phyloP scores from a whole-genome alignment of 2,888 invertebrate genomes.

The Acanthosepion esculentum region DNA sequence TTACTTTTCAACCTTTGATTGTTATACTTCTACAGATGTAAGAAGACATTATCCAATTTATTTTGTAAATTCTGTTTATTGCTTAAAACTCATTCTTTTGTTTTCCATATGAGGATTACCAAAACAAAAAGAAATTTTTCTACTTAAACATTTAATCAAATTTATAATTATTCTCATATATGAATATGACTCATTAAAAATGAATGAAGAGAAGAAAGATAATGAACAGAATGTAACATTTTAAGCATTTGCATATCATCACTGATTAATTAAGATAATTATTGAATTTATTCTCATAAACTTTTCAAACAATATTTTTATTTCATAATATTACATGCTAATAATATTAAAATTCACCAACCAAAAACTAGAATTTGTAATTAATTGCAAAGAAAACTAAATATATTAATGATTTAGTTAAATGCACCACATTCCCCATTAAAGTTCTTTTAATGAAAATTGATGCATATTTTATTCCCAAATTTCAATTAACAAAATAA shows the following conservation, averaged over 20 bases:
- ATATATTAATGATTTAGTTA: not conserved
- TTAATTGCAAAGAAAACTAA: not conserved
- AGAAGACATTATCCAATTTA: too few species aligned
- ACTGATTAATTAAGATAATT: not conserved
- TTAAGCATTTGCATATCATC: not conserved
- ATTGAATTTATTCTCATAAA: not conserved
- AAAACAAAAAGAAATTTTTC: too few species aligned
- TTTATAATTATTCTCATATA: not conserved
- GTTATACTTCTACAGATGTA: too few species aligned
- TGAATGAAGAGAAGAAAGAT: not conserved
- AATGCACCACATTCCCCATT: not conserved
- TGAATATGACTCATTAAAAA: not conserved
- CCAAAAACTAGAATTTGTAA: not conserved
- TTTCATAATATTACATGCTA: not conserved
- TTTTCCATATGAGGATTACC: too few species aligned
- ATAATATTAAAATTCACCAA: not conserved
- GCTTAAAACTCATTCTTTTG: too few species aligned
- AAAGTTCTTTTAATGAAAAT: not conserved
- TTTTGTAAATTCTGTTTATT: too few species aligned
- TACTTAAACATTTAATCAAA: too few species aligned
- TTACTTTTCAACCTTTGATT: too few species aligned
- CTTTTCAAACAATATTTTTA: not conserved
- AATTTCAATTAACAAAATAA: not conserved
- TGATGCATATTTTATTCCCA: not conserved
- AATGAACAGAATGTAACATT: not conserved